Percentiles rank a stretch among this genome's conserved stretches.
Conservation (phyloP, 2,797 vertebrate genomes). For the Microctenopoma lineatum region DNA sequence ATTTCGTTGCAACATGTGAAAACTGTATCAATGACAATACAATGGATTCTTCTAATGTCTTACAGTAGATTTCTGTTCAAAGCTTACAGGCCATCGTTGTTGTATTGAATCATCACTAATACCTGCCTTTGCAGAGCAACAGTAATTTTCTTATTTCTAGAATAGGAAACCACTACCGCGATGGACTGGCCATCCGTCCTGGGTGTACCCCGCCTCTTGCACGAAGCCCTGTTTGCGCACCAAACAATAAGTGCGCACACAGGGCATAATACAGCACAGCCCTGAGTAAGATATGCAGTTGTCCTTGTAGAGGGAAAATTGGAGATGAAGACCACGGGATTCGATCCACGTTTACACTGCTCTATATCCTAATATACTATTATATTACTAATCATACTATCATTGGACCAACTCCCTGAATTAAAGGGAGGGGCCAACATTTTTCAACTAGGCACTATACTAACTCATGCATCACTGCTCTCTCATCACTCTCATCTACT, state of each 20-base stretch:
- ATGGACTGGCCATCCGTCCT: too few relatives aligned
- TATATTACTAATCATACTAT: constrained; percentile 38
- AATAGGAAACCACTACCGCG: too few relatives aligned
- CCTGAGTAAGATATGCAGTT: constrained; percentile 9
- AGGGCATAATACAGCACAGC: constrained; percentile 10
- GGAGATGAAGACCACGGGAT: constrained; percentile 40
- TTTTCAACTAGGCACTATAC: constrained; percentile 73
- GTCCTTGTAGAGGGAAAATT: constrained; percentile 24
- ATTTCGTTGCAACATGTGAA: too few relatives aligned
- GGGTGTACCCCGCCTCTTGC: too few relatives aligned
- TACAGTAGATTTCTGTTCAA: constrained; percentile 12
- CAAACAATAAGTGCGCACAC: constrained; percentile 41
- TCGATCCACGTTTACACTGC: constrained; percentile 39
- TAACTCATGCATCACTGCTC: constrained; percentile 59
- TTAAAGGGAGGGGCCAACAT: constrained; percentile 56
- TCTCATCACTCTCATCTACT: constrained; percentile 67
- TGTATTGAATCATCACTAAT: not conserved
- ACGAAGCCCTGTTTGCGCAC: not conserved
- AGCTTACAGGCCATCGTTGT: constrained; percentile 15
- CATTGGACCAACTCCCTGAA: constrained; percentile 58
- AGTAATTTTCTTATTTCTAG: too few relatives aligned
- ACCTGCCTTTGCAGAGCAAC: too few relatives aligned
- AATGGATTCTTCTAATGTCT: not conserved
- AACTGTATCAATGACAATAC: too few relatives aligned
- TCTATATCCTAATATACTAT: constrained; percentile 11